Base-by-base conservation (phyloP, 2,888 invertebrate genomes). In the Polydesmus complanatus region DNA sequence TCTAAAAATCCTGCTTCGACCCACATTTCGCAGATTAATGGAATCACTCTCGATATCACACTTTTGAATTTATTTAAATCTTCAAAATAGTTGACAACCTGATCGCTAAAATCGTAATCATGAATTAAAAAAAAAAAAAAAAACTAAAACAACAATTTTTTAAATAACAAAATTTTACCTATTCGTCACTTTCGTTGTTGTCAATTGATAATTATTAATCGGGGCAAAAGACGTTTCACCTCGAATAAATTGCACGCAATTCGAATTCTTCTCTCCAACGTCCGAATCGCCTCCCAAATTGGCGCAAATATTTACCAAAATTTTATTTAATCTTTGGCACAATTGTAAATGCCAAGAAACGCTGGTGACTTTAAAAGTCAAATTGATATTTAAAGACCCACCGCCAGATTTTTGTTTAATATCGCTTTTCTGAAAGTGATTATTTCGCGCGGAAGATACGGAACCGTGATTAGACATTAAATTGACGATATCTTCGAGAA, bases 401-500 rank as follows among this genome's bases (percentile, higher is more conserved):
- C n/a, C n/a, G n/a, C n/a, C n/a, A n/a, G n/a, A n/a, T n/a, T n/a
- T n/a, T n/a, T n/a, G n/a, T n/a, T n/a, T n/a, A n/a, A n/a, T n/a
- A n/a, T n/a, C n/a, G n/a, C n/a, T n/a, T n/a, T n/a, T n/a, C n/a
- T n/a, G n/a, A n/a, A n/a, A n/a, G n/a, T n/a, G n/a, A n/a, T n/a
- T n/a, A n/a, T n/a, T n/a, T n/a, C n/a, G n/a, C n/a, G n/a, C n/a
- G n/a, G n/a, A n/a, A n/a, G n/a, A n/a, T n/a, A n/a, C n/a, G n/a
- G n/a, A n/a, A n/a, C n/a, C n/a, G 14, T 60, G 47, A 25, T 60
- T 55, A 1, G 60, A 55, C 22, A 60, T 60, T 19, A 48, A 49
- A 55, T 55, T 60, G 26, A 60, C 18, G 18, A 60, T 53, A 47
- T 60, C 55, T 48, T 54, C 48, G 5, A 60, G 22, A 21, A 60